Percentiles rank a stretch among this genome's conserved stretches.
Evolutionary conservation across 1,140 invertebrate genomes (phyloP).

Genomic region (Aporrectodea caliginosa): DNA sequence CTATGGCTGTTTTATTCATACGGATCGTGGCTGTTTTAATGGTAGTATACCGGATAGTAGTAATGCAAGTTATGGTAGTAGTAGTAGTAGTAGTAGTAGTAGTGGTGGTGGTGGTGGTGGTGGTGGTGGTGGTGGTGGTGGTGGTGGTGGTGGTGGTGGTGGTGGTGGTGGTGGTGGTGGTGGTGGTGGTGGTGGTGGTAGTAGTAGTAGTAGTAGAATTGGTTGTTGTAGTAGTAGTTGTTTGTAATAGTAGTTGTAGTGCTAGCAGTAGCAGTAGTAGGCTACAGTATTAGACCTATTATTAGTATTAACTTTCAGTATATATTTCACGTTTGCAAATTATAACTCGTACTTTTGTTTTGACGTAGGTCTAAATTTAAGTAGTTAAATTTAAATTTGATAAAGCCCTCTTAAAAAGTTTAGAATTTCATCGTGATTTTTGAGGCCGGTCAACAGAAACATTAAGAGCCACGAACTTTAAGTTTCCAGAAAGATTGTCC

Average conservation of each 20-base stretch:
- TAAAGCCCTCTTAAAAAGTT: too few species aligned
- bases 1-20: too few species aligned
- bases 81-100: constrained; percentile 2
- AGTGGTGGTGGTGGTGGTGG: not conserved
- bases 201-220: not conserved
- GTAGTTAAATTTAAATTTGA: too few species aligned
- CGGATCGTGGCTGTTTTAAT: not conserved
- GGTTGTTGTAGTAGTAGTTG: not conserved
- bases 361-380: too few species aligned
- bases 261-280: not conserved
- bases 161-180: not conserved
- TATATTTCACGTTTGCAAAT: too few species aligned
- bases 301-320: too few species aligned
- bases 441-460: too few species aligned
- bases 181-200: not conserved
- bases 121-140: not conserved
- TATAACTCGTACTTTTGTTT: too few species aligned
- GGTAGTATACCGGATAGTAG: not conserved
- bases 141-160: not conserved
- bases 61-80: not conserved
- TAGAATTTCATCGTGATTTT: too few species aligned
- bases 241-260: not conserved
- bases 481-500: too few species aligned
- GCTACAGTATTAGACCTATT: not conserved
- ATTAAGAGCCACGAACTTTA: too few species aligned